A percentile compares a stretch with the other conserved stretches of the same genome.
Evolutionary conservation across 2,888 invertebrate genomes (phyloP).

Genomic region (Andrena marginata): DNA sequence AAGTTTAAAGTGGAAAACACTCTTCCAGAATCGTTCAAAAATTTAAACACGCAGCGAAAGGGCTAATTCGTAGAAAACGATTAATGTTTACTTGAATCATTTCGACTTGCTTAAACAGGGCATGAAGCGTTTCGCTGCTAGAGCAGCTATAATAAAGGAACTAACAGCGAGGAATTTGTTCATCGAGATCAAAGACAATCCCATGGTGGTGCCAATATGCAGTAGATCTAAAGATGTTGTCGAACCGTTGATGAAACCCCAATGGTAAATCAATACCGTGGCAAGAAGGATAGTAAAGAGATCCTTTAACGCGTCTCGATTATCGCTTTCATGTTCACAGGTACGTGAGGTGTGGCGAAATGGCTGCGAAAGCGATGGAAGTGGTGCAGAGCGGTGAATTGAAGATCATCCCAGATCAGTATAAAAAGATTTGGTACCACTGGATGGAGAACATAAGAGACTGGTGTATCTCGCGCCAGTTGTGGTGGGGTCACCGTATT

Average conservation of each 20-base stretch:
- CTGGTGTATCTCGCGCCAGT: conserved; percentile 99
- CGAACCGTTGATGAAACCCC: conserved; percentile 97
- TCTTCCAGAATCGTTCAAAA: no score
- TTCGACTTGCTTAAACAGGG: conserved; percentile 86
- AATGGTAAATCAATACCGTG: conserved; percentile 90
- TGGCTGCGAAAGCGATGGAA: conserved; percentile 94
- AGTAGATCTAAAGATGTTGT: conserved; percentile 99
- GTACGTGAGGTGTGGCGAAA: conserved; percentile 94
- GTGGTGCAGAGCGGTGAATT: conserved; percentile 93
- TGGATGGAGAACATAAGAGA: conserved; percentile 99
- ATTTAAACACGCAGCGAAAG: no score
- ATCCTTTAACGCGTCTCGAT: neutral
- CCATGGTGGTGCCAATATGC: conserved; percentile 98
- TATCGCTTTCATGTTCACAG: conserved; percentile 79
- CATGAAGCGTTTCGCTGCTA: conserved; percentile 96
- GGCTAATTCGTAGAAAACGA: neutral
- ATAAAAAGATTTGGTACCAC: conserved; percentile 96
- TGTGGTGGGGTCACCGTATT: conserved; percentile 99
- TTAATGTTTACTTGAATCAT: conserved; percentile 7
- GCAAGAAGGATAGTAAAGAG: neutral
- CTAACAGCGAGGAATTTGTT: conserved; percentile 91
- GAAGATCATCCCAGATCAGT: conserved; percentile 95
- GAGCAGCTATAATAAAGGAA: conserved; percentile 92
- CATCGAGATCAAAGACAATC: conserved; percentile 93
- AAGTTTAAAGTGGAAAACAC: no score